Evolutionary conservation across 2,113 vertebrate genomes (phyloP).

Genomic region (Otolemur garnettii): DNA sequence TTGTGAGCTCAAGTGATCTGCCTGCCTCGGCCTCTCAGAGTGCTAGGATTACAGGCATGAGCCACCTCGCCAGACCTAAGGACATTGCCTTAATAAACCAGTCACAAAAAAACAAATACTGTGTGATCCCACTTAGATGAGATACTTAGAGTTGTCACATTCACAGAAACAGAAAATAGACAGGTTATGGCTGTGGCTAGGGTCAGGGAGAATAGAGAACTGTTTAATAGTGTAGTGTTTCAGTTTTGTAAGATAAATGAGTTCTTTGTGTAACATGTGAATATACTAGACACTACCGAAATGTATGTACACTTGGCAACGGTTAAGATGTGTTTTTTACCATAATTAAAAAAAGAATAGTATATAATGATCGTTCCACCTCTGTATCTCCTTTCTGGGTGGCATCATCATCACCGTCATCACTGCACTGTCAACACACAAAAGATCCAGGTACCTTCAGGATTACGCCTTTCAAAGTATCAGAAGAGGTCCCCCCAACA

Average conservation of each 20-base stretch:
- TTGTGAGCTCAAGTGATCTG: too few relatives aligned
- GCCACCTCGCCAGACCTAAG: background rate
- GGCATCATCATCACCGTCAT: background rate
- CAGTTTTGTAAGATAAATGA: background rate
- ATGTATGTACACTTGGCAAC: background rate
- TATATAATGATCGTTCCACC: background rate
- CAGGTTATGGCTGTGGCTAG: background rate
- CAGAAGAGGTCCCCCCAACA: background rate
- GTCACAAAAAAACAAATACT: background rate
- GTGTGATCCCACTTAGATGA: background rate
- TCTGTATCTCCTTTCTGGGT: accelerated
- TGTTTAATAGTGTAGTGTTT: background rate
- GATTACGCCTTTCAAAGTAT: background rate
- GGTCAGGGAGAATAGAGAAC: background rate
- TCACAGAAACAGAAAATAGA: background rate
- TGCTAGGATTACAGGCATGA: too few relatives aligned
- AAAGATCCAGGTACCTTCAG: background rate
- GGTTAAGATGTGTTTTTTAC: background rate
- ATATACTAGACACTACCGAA: background rate
- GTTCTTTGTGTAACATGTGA: background rate
- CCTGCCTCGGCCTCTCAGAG: too few relatives aligned
- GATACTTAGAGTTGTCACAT: background rate
- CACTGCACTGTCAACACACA: background rate
- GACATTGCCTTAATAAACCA: background rate
- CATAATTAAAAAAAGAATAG: background rate